Evolutionary conservation across 2,888 invertebrate genomes (phyloP).

Genomic region (Tortricodes alternella): DNA sequence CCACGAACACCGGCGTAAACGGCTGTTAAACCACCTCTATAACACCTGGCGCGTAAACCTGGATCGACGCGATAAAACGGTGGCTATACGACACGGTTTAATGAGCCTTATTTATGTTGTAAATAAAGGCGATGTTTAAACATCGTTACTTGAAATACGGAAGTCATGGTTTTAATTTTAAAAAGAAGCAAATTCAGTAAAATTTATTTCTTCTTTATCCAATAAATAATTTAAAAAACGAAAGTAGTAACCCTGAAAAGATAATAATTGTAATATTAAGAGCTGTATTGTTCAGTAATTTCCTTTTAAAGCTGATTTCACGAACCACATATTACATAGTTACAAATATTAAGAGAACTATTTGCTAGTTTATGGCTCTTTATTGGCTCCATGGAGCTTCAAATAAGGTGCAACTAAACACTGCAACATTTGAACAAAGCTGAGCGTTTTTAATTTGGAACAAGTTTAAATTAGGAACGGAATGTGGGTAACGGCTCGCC

Average conservation of each 20-base stretch:
- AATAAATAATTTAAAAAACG: too few species aligned
- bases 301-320: too few species aligned
- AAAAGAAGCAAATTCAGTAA: too few species aligned
- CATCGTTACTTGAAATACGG: too few species aligned
- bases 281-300: too few species aligned
- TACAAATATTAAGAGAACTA: too few species aligned
- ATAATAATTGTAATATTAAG: too few species aligned
- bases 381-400: neutral
- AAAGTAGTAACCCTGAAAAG: too few species aligned
- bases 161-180: too few species aligned
- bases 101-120: constrained; percentile 25
- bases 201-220: too few species aligned
- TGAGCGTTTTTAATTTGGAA: constrained; percentile 49
- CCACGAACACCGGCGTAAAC: constrained; percentile 9
- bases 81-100: constrained; percentile 2
- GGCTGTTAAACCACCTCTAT: constrained; percentile 12
- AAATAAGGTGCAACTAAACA: neutral
- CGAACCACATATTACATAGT: too few species aligned
- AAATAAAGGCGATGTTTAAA: constrained; percentile 15
- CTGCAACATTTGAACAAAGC: constrained; percentile 13
- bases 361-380: neutral
- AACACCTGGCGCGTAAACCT: constrained; percentile 8
- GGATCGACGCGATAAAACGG: constrained; percentile 3
- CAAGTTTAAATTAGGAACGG: constrained; percentile 50
- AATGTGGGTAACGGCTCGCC: constrained; percentile 52